These are phyloP conservation scores for Argyresthia albistria DNA, from an alignment of 2,888 invertebrate genomes.

Conservation along the genomic window DNA sequence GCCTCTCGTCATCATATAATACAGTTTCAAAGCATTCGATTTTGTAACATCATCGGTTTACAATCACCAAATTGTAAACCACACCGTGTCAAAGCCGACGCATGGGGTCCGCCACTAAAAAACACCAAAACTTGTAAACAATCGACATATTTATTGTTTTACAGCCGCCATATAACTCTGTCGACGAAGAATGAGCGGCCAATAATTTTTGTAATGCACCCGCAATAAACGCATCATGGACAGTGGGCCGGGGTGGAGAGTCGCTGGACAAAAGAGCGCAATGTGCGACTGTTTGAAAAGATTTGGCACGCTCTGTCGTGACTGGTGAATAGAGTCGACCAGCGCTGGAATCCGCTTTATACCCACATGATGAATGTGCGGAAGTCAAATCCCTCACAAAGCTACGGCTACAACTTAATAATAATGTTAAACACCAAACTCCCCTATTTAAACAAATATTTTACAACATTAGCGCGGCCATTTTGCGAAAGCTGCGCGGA, in stretches of 20 bases:
- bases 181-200: slow-evolving; percentile 41
- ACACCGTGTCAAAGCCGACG: slow-evolving; percentile 39
- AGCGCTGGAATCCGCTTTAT: slow-evolving; percentile 33
- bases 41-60: slow-evolving; percentile 43
- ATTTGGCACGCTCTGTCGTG: slow-evolving; percentile 46
- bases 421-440: slow-evolving; percentile 55
- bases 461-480: slow-evolving; percentile 55
- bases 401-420: slow-evolving; percentile 48
- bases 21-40: slow-evolving; percentile 35
- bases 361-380: slow-evolving; percentile 50
- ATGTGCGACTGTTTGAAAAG: slow-evolving; percentile 25
- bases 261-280: slow-evolving; percentile 11
- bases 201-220: slow-evolving; percentile 52
- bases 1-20: slow-evolving; percentile 32
- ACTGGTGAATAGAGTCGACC: slow-evolving; percentile 5
- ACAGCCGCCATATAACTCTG: slow-evolving; percentile 58
- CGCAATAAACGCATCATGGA: slow-evolving; percentile 65
- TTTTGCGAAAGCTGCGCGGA: slow-evolving; percentile 49
- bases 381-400: slow-evolving; percentile 37
- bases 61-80: slow-evolving; percentile 24
- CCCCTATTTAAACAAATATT: slow-evolving; percentile 56
- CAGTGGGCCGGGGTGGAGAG: slow-evolving; percentile 21
- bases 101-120: slow-evolving; percentile 44
- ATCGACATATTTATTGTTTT: slow-evolving; percentile 65
- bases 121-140: slow-evolving; percentile 55